These are phyloP conservation scores for Drosophila bipectinata DNA, from an alignment of 1,140 invertebrate genomes.

Conservation along the genomic window DNA sequence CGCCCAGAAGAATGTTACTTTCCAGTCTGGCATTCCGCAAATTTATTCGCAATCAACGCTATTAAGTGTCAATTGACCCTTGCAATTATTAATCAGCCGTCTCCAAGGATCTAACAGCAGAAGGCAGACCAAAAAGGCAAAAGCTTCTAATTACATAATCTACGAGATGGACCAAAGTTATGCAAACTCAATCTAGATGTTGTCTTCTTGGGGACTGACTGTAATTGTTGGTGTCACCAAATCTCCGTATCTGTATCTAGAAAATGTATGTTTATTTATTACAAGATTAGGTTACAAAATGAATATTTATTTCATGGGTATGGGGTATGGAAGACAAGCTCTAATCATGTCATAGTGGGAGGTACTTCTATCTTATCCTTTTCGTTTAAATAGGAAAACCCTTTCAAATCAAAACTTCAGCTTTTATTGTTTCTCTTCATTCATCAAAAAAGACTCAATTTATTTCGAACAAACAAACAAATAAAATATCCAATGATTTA, in stretches of 20 bases:
- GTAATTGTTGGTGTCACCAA: slow-evolving; percentile 16
- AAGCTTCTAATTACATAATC: slow-evolving; percentile 31
- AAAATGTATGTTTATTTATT: slow-evolving; percentile 1
- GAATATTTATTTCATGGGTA: neutral
- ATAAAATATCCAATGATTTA: slow-evolving; percentile 12
- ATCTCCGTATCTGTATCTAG: neutral
- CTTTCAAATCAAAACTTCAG: no score
- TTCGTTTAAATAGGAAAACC: no score
- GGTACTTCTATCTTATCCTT: no score
- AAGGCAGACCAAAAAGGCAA: neutral
- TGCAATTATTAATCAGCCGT: slow-evolving; percentile 52
- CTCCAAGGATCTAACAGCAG: slow-evolving; percentile 32
- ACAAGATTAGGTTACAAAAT: neutral
- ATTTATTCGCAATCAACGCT: slow-evolving; percentile 44
- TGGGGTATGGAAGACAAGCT: neutral
- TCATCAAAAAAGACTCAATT: slow-evolving; percentile 5
- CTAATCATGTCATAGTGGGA: neutral
- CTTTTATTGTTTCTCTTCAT: neutral
- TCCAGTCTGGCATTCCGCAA: slow-evolving; percentile 3
- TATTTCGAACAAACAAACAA: slow-evolving; percentile 12
- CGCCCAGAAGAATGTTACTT: slow-evolving; percentile 10
- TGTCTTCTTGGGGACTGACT: neutral
- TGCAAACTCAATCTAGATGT: slow-evolving; percentile 19
- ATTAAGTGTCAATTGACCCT: slow-evolving; percentile 43
- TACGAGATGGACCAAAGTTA: slow-evolving; percentile 24